Conservation (phyloP, 1,140 invertebrate species). For the Hermetia illucens region DNA sequence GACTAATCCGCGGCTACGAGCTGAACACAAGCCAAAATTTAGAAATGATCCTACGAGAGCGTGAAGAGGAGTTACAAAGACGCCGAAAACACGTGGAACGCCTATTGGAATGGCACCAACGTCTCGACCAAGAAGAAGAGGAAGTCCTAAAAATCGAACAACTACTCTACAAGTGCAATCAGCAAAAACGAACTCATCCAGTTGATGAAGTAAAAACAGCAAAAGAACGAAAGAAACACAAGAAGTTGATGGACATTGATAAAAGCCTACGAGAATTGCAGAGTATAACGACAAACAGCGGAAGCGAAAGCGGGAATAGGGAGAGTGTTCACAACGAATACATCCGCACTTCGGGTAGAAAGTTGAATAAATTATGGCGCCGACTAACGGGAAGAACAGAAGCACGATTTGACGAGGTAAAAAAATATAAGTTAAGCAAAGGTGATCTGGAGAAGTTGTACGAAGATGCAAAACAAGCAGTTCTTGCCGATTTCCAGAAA, state of each 20-base stretch:
- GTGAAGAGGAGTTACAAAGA: conserved; percentile 10
- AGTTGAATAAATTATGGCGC: conserved; percentile 15
- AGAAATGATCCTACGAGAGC: conserved; percentile 10
- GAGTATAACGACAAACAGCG: conserved; percentile 7
- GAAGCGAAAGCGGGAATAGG: conserved; percentile 1
- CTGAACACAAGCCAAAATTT: conserved; percentile 7
- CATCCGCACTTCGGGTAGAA: conserved; percentile 9
- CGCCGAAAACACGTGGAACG: conserved; percentile 11
- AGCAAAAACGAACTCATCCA: not conserved
- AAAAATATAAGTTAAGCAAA: conserved; percentile 11
- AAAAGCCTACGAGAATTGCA: conserved; percentile 11
- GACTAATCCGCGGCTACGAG: conserved; percentile 8
- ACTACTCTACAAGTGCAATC: conserved; percentile 7
- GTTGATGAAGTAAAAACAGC: not conserved
- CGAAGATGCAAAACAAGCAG: conserved; percentile 11
- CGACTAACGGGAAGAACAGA: conserved; percentile 10
- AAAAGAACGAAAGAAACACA: conserved; percentile 7
- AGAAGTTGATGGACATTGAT: conserved; percentile 11
- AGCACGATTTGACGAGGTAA: conserved; percentile 10
- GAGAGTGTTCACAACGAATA: conserved; percentile 3
- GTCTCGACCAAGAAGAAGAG: conserved; percentile 12
- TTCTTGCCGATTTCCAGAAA: conserved; percentile 8
- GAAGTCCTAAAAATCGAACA: conserved; percentile 11
- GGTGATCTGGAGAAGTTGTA: conserved; percentile 11
- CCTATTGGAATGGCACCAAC: conserved; percentile 13